Percentiles rank a stretch among this genome's conserved stretches.
Conservation (phyloP, 2,113 vertebrate genomes). For the Ctenodactylus gundi region DNA sequence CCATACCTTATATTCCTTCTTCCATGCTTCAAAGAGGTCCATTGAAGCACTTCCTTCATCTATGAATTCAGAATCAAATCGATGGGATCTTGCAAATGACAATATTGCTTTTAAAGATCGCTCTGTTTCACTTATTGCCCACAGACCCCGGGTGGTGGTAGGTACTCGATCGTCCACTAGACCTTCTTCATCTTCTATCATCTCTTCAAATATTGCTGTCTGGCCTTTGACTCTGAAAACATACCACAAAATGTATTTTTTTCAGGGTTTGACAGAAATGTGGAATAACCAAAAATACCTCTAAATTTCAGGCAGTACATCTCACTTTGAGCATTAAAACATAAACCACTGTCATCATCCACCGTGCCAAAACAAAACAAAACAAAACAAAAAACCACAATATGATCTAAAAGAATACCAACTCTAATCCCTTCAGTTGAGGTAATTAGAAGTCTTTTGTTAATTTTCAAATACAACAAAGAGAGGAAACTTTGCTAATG, state of each 20-base stretch:
- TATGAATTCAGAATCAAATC: slow-evolving; percentile 88
- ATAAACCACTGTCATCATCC: not conserved
- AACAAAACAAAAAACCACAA: not conserved
- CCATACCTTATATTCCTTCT: slow-evolving; percentile 98
- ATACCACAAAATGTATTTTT: not conserved
- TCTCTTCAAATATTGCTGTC: slow-evolving; percentile 98
- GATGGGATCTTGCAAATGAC: slow-evolving; percentile 92
- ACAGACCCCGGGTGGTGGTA: slow-evolving; percentile 95
- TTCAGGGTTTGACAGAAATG: not conserved
- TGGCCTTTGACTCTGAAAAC: slow-evolving; percentile 94
- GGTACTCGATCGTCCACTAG: slow-evolving; percentile 95
- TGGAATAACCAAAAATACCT: not conserved
- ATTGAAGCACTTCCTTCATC: slow-evolving; percentile 95
- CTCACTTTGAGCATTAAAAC: slow-evolving; percentile 13
- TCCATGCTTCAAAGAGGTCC: slow-evolving; percentile 98
- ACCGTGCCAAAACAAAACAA: not conserved
- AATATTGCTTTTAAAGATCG: slow-evolving; percentile 93
- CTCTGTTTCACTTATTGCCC: slow-evolving; percentile 96
- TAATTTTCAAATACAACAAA: slow-evolving; percentile 27
- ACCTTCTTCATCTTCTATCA: slow-evolving; percentile 98
- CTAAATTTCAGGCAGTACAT: not conserved
- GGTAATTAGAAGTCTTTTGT: not conserved
- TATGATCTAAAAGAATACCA: not conserved
- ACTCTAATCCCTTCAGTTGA: not conserved
- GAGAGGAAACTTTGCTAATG: not conserved